Base-by-base conservation (phyloP, 1,140 invertebrate genomes). In the Bilobella aurantiaca region DNA sequence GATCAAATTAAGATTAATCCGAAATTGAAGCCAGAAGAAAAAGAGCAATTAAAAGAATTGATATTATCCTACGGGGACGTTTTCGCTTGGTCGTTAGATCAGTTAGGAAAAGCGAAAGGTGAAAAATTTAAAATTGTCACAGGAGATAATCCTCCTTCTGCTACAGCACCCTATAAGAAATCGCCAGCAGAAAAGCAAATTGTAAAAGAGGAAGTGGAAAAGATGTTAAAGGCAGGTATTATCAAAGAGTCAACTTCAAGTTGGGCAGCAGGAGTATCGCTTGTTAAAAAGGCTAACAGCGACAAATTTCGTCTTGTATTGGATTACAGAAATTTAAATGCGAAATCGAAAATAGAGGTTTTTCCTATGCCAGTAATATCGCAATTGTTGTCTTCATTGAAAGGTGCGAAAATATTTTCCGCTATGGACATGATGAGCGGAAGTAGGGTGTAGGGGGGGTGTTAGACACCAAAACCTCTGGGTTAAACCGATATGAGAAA, bases 301-400 rank as follows among this genome's bases (percentile, higher is more conserved):
- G 28, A 58, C 12, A 31, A 58, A 56, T 61, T 74, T 28, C 67
- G 77, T 64, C 65, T 81, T 65, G 80, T 76, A 66, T 67, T 79
- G 1, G 79, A 82, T 72, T 81, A 78, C 64, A 56, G 79, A 37
- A 30, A 60, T 21, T 66, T 82, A 0, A 82, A 82, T 66, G 65
- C n/a, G 57, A 72, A 65, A 1, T 80, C 77, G 0, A 69, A 66
- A 16, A 65, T 69, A 42, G 78, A 80, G 59, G 49, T 62, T 23
- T 81, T 74, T 69, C 81, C 79, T 70, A 63, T 84, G 1, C 81
- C 79, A 0, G 57, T 74, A 1, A 80, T 83, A n/a, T 76, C 80
- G n/a, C 77, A 81, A n/a, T 70, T 60, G 3, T 23, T 60, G 18
- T 5, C 3, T 14, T n/a, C 12, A 21, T 12, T 60, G n/a, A 25